These are phyloP conservation scores for Hypsopygia costalis DNA, from an alignment of 2,888 invertebrate genomes.

Conservation along the genomic window DNA sequence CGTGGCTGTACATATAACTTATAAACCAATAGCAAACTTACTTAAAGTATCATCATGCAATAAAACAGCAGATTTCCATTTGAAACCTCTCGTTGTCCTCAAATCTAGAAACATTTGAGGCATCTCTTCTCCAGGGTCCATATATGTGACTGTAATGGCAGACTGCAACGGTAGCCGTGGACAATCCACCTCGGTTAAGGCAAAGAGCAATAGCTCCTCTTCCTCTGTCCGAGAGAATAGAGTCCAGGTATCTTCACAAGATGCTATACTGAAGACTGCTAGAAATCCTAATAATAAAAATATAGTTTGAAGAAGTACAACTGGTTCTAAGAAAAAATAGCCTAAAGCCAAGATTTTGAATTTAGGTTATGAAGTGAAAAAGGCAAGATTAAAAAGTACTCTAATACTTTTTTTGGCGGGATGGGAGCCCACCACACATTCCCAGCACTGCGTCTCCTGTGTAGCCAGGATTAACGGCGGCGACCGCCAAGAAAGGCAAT, in stretches of 20 bases:
- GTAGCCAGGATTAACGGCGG: no score
- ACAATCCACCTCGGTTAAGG: constrained; percentile 89
- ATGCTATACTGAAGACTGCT: constrained; percentile 87
- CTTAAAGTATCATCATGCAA: constrained; percentile 87
- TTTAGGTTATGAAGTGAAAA: no score
- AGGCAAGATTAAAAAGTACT: no score
- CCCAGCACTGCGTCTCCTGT: no score
- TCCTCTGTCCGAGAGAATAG: constrained; percentile 82
- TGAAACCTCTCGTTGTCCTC: constrained; percentile 81
- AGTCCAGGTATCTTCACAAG: constrained; percentile 87
- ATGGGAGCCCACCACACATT: no score
- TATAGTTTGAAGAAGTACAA: no score
- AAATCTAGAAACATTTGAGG: constrained; percentile 89
- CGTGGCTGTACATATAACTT: no score
- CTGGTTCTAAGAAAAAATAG: no score
- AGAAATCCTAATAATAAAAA: constrained; percentile 79
- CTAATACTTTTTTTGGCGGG: no score
- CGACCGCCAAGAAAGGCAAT: no score
- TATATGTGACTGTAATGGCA: constrained; percentile 86
- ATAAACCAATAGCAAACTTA: constrained; percentile 49
- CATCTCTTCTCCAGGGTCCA: constrained; percentile 85
- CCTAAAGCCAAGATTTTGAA: no score
- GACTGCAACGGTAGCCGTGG: constrained; percentile 84
- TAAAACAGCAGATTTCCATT: constrained; percentile 87
- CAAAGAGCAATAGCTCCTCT: constrained; percentile 85